Conservation (phyloP, 2,888 invertebrate species). For the Drosophila limbata region DNA sequence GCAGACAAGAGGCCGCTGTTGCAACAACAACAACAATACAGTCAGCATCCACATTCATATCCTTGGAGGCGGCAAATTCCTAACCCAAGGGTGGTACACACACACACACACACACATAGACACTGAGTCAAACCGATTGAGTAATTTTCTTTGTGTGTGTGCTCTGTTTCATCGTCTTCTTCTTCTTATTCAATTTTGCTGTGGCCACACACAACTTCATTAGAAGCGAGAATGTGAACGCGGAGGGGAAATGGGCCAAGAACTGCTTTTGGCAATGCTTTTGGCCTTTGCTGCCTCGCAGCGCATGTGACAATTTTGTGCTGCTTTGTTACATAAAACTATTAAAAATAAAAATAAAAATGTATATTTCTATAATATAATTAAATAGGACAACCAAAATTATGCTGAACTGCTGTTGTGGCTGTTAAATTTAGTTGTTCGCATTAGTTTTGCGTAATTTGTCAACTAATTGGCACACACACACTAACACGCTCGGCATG, state of each 20-base stretch:
- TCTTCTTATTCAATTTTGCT: constrained; percentile 26
- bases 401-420: constrained; percentile 17
- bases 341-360: neutral
- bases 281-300: constrained; percentile 13
- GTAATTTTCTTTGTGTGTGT: constrained; percentile 63
- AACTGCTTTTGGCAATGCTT: constrained; percentile 26
- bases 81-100: constrained; percentile 65
- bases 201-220: constrained; percentile 71
- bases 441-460: constrained; percentile 77
- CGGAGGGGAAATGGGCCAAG: constrained; percentile 27
- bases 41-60: constrained; percentile 42
- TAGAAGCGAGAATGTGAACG: constrained; percentile 50
- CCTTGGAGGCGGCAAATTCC: constrained; percentile 60
- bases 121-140: constrained; percentile 61
- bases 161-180: constrained; percentile 20
- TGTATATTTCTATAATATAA: neutral
- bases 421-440: constrained; percentile 48
- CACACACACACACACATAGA: constrained; percentile 26
- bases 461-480: constrained; percentile 72
- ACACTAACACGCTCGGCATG: constrained; percentile 17
- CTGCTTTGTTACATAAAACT: constrained; percentile 60
- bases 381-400: constrained; percentile 1
- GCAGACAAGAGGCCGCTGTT: constrained; percentile 72
- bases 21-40: constrained; percentile 35
- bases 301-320: constrained; percentile 51